Evolutionary conservation across 1,140 invertebrate species (phyloP).

Genomic region (Cataglyphis hispanica): DNA sequence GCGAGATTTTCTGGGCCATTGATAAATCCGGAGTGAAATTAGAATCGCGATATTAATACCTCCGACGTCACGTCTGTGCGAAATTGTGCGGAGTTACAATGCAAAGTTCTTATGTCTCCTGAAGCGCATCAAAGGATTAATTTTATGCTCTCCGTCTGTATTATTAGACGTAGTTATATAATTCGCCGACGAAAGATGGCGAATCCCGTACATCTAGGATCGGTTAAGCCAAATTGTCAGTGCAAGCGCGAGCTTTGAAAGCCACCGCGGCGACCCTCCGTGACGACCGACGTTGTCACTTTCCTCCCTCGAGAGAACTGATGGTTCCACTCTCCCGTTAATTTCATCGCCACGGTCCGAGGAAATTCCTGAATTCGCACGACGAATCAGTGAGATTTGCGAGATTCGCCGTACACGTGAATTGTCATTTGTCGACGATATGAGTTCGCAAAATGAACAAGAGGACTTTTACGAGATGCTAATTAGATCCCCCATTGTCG

Average conservation of each 20-base stretch:
- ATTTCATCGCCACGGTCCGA: constrained; percentile 13
- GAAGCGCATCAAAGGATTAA: constrained; percentile 51
- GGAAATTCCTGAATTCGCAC: constrained; percentile 14
- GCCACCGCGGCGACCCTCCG: background rate
- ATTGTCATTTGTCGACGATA: background rate
- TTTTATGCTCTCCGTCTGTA: constrained; percentile 5
- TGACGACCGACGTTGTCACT: constrained; percentile 19
- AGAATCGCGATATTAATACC: background rate
- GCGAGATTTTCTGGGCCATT: background rate
- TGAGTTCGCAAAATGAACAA: background rate
- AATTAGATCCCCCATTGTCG: constrained; percentile 28
- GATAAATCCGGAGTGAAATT: background rate
- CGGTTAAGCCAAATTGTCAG: constrained; percentile 19
- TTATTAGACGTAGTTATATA: constrained; percentile 11
- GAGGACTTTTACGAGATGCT: background rate
- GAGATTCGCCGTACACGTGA: background rate
- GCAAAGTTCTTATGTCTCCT: background rate
- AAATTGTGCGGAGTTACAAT: background rate
- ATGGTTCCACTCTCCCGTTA: background rate
- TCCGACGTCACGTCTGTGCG: background rate
- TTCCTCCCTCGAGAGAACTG: constrained; percentile 6
- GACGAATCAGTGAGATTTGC: background rate
- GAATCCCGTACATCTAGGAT: background rate
- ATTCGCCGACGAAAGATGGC: constrained; percentile 20
- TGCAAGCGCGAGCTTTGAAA: constrained; percentile 26